Percentiles rank a stretch among this genome's conserved stretches.
Evolutionary conservation across 2,797 vertebrate species (phyloP).

Genomic region (Myotis vivesi): DNA sequence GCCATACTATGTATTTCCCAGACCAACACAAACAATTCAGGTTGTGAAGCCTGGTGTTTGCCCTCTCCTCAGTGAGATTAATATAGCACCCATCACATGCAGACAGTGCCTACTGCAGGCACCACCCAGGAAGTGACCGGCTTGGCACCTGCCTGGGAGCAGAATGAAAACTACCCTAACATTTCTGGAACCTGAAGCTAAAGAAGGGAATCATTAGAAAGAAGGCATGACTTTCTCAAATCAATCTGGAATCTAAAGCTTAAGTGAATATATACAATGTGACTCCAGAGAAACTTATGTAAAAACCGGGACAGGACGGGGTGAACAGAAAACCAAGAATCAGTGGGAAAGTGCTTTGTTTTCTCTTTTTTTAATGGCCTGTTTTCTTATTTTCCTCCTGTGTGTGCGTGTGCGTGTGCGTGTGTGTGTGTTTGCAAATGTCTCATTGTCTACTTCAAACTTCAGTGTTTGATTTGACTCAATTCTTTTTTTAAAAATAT

Average conservation of each 20-base stretch:
- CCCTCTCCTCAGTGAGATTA: neutral
- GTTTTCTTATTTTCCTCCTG: neutral
- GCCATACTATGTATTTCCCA: neutral
- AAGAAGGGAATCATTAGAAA: neutral
- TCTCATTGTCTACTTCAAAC: neutral
- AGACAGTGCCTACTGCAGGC: neutral
- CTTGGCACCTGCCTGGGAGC: neutral
- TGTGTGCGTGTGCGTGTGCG: too few relatives aligned
- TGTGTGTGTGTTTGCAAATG: neutral
- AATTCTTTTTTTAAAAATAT: neutral
- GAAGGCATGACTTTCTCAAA: neutral
- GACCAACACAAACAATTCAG: neutral
- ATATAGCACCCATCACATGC: neutral
- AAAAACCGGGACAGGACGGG: neutral
- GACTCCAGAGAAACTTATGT: neutral
- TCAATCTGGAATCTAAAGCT: conserved; percentile 25
- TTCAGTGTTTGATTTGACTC: conserved; percentile 16
- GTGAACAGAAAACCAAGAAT: neutral
- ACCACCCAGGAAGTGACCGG: neutral
- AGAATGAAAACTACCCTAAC: neutral
- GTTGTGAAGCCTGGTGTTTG: neutral
- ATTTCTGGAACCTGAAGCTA: neutral
- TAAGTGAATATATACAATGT: neutral
- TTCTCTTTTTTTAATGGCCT: neutral
- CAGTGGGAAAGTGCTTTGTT: neutral